Evolutionary conservation across 2,113 vertebrate genomes (phyloP).

Genomic region (Mustela lutreola): DNA sequence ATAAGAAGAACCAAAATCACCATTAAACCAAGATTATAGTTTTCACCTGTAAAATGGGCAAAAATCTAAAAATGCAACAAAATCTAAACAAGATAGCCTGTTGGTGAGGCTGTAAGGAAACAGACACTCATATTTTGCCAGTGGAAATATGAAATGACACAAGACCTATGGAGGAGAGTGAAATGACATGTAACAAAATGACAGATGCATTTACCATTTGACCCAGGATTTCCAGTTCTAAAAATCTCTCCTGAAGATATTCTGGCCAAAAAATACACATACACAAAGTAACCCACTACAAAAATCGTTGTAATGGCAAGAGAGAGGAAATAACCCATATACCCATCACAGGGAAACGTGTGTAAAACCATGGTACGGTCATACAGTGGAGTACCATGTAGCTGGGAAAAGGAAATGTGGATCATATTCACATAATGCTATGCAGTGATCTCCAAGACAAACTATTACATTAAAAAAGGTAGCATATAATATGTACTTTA

Average conservation of each 20-base stretch:
- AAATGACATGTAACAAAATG: neutral
- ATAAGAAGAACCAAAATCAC: constrained; percentile 11
- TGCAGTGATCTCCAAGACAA: neutral
- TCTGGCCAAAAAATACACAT: neutral
- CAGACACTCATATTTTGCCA: neutral
- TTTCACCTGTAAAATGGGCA: constrained; percentile 1
- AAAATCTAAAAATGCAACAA: constrained; percentile 8
- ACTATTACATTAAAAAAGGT: neutral
- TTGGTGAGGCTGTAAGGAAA: neutral
- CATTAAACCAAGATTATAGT: neutral
- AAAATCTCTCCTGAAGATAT: constrained; percentile 34
- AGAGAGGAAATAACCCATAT: neutral
- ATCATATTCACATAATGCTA: neutral
- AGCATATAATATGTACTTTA: neutral
- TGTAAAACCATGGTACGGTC: neutral
- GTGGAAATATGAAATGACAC: neutral
- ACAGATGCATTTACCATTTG: neutral
- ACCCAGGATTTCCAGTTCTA: neutral
- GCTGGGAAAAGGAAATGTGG: neutral
- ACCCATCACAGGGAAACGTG: neutral
- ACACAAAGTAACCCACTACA: neutral
- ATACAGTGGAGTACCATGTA: neutral
- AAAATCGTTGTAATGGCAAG: neutral
- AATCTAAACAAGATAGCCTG: neutral
- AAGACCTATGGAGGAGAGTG: neutral